phyloP scores from a whole-genome alignment of 2,113 vertebrate species.

The Sylvietta virens region DNA sequence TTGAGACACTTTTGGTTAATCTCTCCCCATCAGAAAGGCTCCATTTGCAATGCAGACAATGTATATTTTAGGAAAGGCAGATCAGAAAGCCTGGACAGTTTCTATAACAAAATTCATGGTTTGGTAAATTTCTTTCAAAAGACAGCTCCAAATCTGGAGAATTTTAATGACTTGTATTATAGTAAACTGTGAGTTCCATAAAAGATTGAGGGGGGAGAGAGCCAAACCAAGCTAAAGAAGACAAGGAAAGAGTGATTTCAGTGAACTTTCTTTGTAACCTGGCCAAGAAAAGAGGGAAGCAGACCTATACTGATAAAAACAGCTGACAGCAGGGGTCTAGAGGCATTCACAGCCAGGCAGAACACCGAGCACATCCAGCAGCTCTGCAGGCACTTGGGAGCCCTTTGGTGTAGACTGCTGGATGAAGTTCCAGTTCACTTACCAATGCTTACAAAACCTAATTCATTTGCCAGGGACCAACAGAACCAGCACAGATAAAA shows the following conservation, averaged over 20 bases:
- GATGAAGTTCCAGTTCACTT: neutral
- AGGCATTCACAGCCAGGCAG: neutral
- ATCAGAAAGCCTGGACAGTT: neutral
- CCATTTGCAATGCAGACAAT: neutral
- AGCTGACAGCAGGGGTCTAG: neutral
- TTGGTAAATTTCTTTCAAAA: neutral
- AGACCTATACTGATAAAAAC: neutral
- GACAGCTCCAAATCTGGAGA: neutral
- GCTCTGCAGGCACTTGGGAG: neutral
- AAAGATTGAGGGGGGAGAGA: neutral
- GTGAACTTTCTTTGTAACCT: neutral
- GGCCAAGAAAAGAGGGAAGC: neutral
- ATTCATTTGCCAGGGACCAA: neutral
- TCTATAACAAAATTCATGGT: neutral
- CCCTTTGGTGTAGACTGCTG: accelerated
- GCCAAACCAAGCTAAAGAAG: neutral
- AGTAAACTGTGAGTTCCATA: neutral
- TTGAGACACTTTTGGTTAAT: neutral
- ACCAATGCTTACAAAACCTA: neutral
- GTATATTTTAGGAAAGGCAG: neutral
- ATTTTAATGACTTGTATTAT: neutral
- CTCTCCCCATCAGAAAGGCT: neutral
- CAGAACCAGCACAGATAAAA: neutral
- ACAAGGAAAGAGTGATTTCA: neutral
- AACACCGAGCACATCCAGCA: neutral